Percentiles rank a stretch among this genome's conserved stretches.
Conservation (phyloP, 1,140 invertebrate species). For the Sinella curviseta region DNA sequence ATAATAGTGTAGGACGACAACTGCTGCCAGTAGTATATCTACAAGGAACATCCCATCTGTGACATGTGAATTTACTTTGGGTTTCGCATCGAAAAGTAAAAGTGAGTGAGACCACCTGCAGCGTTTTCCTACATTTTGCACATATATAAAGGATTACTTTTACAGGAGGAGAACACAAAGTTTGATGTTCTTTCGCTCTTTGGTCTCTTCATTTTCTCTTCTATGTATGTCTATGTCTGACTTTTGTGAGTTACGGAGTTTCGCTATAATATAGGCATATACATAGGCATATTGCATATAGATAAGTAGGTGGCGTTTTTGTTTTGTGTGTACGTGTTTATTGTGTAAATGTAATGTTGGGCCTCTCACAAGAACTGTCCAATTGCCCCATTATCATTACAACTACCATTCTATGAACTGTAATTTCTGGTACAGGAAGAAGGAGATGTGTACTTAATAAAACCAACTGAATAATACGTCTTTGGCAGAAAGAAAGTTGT, state of each 20-base stretch:
- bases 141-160: not conserved
- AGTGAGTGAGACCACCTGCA: slow-evolving; percentile 11
- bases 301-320: too few species aligned
- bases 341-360: too few species aligned
- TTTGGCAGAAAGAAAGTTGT: not conserved
- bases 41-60: slow-evolving; percentile 11
- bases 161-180: not conserved
- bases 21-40: too few species aligned
- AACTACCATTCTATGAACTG: not conserved
- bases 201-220: not conserved
- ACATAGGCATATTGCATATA: too few species aligned
- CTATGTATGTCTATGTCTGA: too few species aligned
- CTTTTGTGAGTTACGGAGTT: too few species aligned
- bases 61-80: not conserved
- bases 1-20: too few species aligned
- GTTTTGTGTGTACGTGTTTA: too few species aligned
- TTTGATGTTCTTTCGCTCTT: slow-evolving; percentile 4
- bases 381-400: slow-evolving; percentile 12
- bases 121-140: slow-evolving; percentile 3
- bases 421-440: not conserved
- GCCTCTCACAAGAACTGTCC: slow-evolving; percentile 3
- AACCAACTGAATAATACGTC: not conserved
- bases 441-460: not conserved
- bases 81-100: not conserved
- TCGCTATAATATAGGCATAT: too few species aligned